phyloP scores from a whole-genome alignment of 2,888 invertebrate genomes.

The Xanthia togata region DNA sequence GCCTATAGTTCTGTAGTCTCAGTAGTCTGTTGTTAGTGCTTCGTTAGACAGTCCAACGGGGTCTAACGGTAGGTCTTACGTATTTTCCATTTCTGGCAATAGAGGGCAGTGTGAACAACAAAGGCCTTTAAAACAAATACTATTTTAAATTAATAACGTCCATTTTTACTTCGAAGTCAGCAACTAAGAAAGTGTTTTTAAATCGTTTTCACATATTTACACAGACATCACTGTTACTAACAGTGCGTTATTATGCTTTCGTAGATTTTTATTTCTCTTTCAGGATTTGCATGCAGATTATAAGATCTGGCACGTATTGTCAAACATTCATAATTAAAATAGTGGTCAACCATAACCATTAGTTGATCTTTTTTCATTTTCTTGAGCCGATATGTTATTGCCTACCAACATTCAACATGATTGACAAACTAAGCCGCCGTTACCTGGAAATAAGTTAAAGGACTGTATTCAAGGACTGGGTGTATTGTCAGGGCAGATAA shows the following conservation, averaged over 20 bases:
- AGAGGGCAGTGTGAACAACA: slow-evolving; percentile 4
- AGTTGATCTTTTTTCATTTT: not conserved
- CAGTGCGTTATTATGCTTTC: not conserved
- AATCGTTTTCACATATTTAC: not conserved
- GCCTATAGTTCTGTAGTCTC: no score
- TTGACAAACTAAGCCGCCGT: not conserved
- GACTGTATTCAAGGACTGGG: not conserved
- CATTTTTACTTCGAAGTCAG: not conserved
- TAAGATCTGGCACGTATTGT: not conserved
- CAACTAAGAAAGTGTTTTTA: not conserved
- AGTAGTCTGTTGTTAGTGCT: not conserved
- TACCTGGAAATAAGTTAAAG: not conserved
- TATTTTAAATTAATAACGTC: not conserved
- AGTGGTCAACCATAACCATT: not conserved
- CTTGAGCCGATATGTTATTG: not conserved
- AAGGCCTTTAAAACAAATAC: not conserved
- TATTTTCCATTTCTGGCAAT: not conserved
- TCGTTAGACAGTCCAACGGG: not conserved
- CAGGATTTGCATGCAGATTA: not conserved
- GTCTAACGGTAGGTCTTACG: not conserved
- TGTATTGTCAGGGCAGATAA: not conserved
- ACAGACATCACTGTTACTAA: not conserved
- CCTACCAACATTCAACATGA: not conserved
- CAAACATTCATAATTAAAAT: not conserved
- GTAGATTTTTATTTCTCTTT: not conserved